These are phyloP conservation scores for Phrynocephalus guinanensis DNA, from an alignment of 2,797 vertebrate genomes.

Conservation along the genomic window DNA sequence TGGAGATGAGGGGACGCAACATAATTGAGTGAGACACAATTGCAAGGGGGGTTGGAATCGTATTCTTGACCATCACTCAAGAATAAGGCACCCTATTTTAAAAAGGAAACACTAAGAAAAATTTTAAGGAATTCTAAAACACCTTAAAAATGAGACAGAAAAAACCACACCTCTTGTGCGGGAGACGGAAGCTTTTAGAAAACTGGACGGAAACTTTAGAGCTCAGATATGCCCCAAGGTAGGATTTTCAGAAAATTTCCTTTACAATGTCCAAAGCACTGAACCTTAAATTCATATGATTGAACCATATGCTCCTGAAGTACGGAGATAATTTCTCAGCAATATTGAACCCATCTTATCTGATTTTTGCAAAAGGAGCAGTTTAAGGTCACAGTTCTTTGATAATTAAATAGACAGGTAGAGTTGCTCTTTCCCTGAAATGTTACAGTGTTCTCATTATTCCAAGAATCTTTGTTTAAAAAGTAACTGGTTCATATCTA, in stretches of 20 bases:
- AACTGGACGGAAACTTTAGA: neutral
- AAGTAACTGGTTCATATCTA: slow-evolving; percentile 40
- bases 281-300: neutral
- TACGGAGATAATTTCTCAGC: neutral
- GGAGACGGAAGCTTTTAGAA: neutral
- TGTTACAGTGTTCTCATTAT: slow-evolving; percentile 56
- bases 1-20: neutral
- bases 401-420: slow-evolving; percentile 57
- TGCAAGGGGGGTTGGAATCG: fast-evolving
- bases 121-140: neutral
- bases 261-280: neutral
- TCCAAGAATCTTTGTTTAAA: slow-evolving; percentile 43
- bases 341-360: neutral
- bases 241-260: neutral
- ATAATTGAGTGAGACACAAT: neutral
- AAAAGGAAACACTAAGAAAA: neutral
- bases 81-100: neutral
- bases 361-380: slow-evolving; percentile 34
- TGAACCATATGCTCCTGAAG: neutral
- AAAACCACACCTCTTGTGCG: neutral
- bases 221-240: neutral
- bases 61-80: too few species aligned
- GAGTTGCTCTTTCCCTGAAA: slow-evolving; percentile 60
- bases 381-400: slow-evolving; percentile 35
- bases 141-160: neutral